Percentiles rank a stretch among this genome's conserved stretches.
Conservation (phyloP, 1,140 invertebrate species). For the Zaprionus gabonicus region DNA sequence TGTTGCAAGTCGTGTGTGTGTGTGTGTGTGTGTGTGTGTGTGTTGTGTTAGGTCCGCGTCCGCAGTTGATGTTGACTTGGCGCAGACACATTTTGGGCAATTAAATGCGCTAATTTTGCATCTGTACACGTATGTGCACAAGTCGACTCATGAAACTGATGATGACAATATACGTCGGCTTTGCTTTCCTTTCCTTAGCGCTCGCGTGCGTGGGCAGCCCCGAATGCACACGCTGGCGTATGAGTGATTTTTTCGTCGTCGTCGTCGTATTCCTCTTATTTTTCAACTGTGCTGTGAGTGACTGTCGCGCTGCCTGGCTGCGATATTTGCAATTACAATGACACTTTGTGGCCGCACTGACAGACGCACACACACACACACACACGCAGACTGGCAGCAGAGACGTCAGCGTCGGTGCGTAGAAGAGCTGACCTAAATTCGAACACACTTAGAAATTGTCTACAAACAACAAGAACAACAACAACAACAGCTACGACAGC, state of each 20-base stretch:
- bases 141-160: conserved; percentile 54
- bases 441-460: conserved; percentile 81
- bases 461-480: conserved; percentile 64
- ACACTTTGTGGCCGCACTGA: conserved; percentile 59
- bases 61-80: conserved; percentile 40
- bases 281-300: conserved; percentile 8
- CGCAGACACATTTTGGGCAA: conserved; percentile 77
- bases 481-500: conserved; percentile 57
- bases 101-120: conserved; percentile 81
- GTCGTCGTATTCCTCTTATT: background rate
- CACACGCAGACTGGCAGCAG: conserved; percentile 18
- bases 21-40: conserved; percentile 10
- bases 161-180: conserved; percentile 65
- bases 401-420: conserved; percentile 58
- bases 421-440: conserved; percentile 76
- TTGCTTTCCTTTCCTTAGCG: conserved; percentile 1
- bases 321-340: conserved; percentile 84
- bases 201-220: conserved; percentile 59
- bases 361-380: background rate
- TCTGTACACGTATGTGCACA: conserved; percentile 38
- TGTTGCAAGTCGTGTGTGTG: conserved; percentile 2
- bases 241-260: conserved; percentile 43
- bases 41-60: conserved; percentile 41
- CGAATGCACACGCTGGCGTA: conserved; percentile 61
- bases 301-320: conserved; percentile 49